A percentile compares a stretch with the other conserved stretches of the same genome.
Conservation (phyloP, 2,797 vertebrate species). For the Rhinogobio ventralis region DNA sequence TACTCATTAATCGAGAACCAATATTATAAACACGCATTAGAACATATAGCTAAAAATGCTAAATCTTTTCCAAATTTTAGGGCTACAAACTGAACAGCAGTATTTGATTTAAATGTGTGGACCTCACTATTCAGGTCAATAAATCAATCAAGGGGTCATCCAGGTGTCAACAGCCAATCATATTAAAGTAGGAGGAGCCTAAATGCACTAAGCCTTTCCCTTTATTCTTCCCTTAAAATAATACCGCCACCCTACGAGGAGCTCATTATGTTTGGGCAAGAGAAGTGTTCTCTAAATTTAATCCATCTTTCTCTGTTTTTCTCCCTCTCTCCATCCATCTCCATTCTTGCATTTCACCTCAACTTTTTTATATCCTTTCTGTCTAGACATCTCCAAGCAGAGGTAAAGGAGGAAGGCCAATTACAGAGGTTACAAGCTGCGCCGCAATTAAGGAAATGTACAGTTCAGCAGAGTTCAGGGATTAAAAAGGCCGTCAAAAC, state of each 20-base stretch:
- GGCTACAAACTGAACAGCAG: neutral
- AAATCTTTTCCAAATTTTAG: neutral
- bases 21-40: neutral
- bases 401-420: conserved; percentile 63
- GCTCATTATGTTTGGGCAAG: conserved; percentile 8
- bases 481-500: conserved; percentile 68
- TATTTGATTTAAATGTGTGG: neutral
- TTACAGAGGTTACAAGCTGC: conserved; percentile 73
- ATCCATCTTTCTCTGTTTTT: conserved; percentile 25
- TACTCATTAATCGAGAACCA: neutral
- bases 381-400: conserved; percentile 59
- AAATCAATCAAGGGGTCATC: conserved; percentile 44
- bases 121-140: neutral
- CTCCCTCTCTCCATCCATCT: conserved; percentile 29
- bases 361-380: conserved; percentile 45
- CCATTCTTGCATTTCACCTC: conserved; percentile 41
- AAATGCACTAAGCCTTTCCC: neutral
- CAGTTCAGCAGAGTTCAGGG: conserved; percentile 72
- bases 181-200: conserved; percentile 43
- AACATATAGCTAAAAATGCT: neutral
- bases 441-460: conserved; percentile 76
- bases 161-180: conserved; percentile 42
- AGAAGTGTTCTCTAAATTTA: conserved; percentile 15
- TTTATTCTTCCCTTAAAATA: conserved; percentile 17
- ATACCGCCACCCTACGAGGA: neutral